phyloP scores from a whole-genome alignment of 2,113 vertebrate species.

The Limnothrissa miodon region DNA sequence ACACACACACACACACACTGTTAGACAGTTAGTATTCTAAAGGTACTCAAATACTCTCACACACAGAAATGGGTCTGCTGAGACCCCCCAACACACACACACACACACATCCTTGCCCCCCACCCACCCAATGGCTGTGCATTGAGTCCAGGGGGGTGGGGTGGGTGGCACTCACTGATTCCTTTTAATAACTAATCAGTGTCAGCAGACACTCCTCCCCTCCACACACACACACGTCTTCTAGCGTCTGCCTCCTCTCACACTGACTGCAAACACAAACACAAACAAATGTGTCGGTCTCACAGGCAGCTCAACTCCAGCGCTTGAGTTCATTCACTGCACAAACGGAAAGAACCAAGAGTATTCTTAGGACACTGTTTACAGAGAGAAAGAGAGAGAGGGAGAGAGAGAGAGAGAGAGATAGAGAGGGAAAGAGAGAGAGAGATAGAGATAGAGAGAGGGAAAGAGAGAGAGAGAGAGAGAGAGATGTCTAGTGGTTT shows the following conservation, averaged over 20 bases:
- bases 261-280: slow-evolving; percentile 40
- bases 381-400: background rate
- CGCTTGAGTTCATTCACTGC: background rate
- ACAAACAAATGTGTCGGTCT: slow-evolving; percentile 40
- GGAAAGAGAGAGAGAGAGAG: background rate
- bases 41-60: background rate
- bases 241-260: slow-evolving; percentile 67
- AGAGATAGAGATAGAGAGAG: background rate
- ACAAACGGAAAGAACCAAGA: background rate
- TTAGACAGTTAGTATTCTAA: too few species aligned
- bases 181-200: slow-evolving; percentile 93
- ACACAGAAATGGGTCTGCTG: slow-evolving; percentile 14
- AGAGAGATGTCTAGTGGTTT: background rate
- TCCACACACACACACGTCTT: slow-evolving; percentile 71
- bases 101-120: background rate
- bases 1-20: background rate
- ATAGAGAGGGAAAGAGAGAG: background rate
- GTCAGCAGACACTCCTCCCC: slow-evolving; percentile 66
- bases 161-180: slow-evolving; percentile 82
- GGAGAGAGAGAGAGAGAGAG: background rate
- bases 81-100: too few species aligned
- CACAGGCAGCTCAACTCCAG: background rate
- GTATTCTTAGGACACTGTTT: background rate
- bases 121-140: slow-evolving; percentile 3
- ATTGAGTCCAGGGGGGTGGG: slow-evolving; percentile 57